Evolutionary conservation across 1,140 invertebrate genomes (phyloP).

Genomic region (Drosophila oshimai): DNA sequence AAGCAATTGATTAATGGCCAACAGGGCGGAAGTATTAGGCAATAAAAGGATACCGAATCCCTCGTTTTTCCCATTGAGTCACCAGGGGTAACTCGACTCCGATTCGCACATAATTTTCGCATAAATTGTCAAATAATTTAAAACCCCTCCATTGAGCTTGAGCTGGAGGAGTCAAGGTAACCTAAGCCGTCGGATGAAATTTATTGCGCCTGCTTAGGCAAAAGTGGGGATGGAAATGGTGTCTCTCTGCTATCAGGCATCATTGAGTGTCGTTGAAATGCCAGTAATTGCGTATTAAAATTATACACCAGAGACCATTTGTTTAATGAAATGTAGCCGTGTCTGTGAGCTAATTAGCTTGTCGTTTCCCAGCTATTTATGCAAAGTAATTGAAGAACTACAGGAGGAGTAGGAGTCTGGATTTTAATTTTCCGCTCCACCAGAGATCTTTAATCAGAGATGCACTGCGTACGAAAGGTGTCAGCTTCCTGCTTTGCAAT

Average conservation of each 20-base stretch:
- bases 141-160: constrained; percentile 32
- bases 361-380: constrained; percentile 47
- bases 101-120: constrained; percentile 77
- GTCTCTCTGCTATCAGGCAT: constrained; percentile 54
- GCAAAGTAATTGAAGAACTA: constrained; percentile 43
- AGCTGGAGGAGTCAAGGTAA: constrained; percentile 54
- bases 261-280: constrained; percentile 71
- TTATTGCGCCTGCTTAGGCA: constrained; percentile 61
- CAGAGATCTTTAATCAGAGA: background rate
- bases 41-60: constrained; percentile 44
- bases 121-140: constrained; percentile 80
- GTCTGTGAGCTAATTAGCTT: constrained; percentile 73
- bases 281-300: constrained; percentile 78
- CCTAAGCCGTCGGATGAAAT: constrained; percentile 64
- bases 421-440: constrained; percentile 39
- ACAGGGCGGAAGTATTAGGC: constrained; percentile 6
- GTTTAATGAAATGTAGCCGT: constrained; percentile 75
- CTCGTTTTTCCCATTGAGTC: constrained; percentile 10
- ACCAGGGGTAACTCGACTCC: constrained; percentile 30
- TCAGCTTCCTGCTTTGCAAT: constrained; percentile 22
- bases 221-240: constrained; percentile 7
- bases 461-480: constrained; percentile 4
- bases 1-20: constrained; percentile 66
- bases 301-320: constrained; percentile 74
- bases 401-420: background rate